These are phyloP conservation scores for Erythrocercus mccallii DNA, from an alignment of 2,113 vertebrate genomes.

Conservation along the genomic window DNA sequence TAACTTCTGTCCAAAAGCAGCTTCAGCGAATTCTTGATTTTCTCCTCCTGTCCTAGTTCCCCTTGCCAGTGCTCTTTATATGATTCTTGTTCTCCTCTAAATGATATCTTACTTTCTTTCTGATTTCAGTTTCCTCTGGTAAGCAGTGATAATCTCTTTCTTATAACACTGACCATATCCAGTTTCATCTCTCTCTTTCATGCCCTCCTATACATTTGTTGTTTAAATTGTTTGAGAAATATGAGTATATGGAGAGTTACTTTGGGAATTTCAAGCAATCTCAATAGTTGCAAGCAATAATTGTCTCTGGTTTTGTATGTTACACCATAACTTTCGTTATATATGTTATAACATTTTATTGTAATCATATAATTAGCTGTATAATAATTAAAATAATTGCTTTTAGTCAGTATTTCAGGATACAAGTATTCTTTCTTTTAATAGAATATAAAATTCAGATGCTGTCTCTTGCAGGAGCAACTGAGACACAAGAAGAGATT, in stretches of 20 bases:
- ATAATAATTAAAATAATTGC: neutral
- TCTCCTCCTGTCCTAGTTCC: neutral
- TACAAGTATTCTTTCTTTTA: neutral
- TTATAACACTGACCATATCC: neutral
- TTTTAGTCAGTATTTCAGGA: neutral
- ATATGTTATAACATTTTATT: neutral
- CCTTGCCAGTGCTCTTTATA: neutral
- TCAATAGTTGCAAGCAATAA: neutral
- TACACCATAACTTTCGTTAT: neutral
- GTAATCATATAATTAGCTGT: neutral
- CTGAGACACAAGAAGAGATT: constrained; percentile 76
- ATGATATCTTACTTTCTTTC: neutral
- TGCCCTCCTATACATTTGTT: neutral
- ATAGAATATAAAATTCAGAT: neutral
- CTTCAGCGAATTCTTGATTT: neutral
- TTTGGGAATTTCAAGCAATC: neutral
- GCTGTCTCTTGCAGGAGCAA: constrained; percentile 76
- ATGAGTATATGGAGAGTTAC: neutral
- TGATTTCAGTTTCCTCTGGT: neutral
- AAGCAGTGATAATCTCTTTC: neutral
- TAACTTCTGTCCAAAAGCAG: neutral
- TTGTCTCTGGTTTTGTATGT: neutral
- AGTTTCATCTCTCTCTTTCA: neutral
- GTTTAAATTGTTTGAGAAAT: neutral
- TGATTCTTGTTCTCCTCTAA: neutral